Evolutionary conservation across 2,797 vertebrate species (phyloP), one percentile per base, ranked within the genome.

Genomic region (Poecilia velifera): DNA sequence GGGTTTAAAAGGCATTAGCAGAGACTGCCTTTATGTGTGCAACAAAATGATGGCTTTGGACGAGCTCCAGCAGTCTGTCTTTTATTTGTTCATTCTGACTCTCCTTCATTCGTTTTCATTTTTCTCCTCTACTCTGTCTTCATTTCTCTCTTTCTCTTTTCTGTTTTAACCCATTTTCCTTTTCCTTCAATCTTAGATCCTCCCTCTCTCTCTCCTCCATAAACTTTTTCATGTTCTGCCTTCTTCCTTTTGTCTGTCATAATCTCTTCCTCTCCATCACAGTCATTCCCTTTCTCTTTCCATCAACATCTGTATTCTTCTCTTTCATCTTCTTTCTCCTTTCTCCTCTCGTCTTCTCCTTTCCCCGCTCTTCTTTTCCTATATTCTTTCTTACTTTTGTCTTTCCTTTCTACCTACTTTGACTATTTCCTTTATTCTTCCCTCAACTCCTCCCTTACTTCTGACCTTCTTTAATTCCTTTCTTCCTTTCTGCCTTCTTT

Each of bases 21-120:
- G 66, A 41, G 20, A 8, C 66, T 25, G 9, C 3, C 22, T 25
- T 68, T 39, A 43, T 68, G 39, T 68, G 39, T 68, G 36, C 39
- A 68, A 43, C 20, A 70, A 70, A 71, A 71, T 70, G 22, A 70
- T n/a, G 22, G 68, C 25, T 71, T 46, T 28, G 12, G 68, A 71
- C 2, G 1, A 6, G 25, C 41, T 45, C 68, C 39, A 45, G 46
- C 28, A 71, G 68, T 28, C 41, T 70, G 13, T 64, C 20, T 71
- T 71, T 28, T 71, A 22, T 41, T 68, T 41, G 64, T 71, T 46
- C n/a, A 45, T n/a, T 45, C 41, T 46, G 1, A 71, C 68, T 45
- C 4, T 43, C 12, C 25, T 28, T 45, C 41, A 14, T 71, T 43
- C 39, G 1, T 28, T 46, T 41, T 71, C 41, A 43, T 13, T 70